Base-by-base conservation (phyloP, 2,113 vertebrate species). In the Balaenoptera acutorostrata region DNA sequence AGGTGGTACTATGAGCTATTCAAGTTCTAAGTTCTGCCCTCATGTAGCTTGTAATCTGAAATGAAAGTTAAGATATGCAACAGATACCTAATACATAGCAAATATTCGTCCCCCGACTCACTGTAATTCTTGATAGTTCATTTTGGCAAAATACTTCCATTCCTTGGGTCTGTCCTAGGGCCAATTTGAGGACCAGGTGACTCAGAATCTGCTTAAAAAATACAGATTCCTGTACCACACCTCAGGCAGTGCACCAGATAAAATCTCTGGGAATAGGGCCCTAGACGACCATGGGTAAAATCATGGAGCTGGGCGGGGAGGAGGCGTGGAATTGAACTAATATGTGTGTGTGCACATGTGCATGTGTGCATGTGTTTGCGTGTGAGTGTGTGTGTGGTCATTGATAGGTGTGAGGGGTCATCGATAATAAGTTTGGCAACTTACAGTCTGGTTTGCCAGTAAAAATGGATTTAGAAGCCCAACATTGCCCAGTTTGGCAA, bases 141-240 rank as follows among this genome's bases (percentile, higher is more conserved):
- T 88, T 87, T 71, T 11, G 39, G 18, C 23, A 59, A 90, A 49
- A 44, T 52, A 46, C 0, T 49, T 95, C 55, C 17, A 9, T 57
- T 11, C 39, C 44, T 2, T 25, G 39, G 81, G 9, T 78, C 27
- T 27, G 3, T 87, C n/a, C 8, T 15, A 44, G n/a, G 49, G 49
- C 69, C 41, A 36, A 10, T 25, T 1, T 20, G n/a, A 95, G 39
- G 36, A 39, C 13, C 21, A 15, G 9, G 25, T 23, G 25, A 55
- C 11, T 90, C n/a, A 72, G 75, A 82, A 87, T 63, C 46, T 74
- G 49, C 75, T 87, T 89, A 78, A 44, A 61, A 92, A 92, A 64
- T 63, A 36, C 5, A 57, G 27, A 36, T 66, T 72, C 20, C 75
- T 90, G 46, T 27, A 27, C 31, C 72, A 27, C 0, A 23, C 25